phyloP scores from a whole-genome alignment of 2,888 invertebrate genomes.

The Myopa testacea region DNA sequence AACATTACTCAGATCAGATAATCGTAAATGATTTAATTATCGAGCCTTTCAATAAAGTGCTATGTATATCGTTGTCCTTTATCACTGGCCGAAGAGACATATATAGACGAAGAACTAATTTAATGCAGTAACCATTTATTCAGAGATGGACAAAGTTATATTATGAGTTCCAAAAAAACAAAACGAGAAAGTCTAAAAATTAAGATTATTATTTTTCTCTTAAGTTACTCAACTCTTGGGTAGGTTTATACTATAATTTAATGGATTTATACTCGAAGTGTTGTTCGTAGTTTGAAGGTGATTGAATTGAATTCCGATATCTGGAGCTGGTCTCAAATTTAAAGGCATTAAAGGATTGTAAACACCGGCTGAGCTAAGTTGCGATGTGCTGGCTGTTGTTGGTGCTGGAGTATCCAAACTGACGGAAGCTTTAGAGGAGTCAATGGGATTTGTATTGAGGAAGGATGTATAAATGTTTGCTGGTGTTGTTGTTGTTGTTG shows the following conservation, averaged over 20 bases:
- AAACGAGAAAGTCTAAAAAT: too few relatives aligned
- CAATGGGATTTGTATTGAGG: slow-evolving; percentile 40
- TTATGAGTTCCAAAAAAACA: background rate
- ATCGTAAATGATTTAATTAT: too few relatives aligned
- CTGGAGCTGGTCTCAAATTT: slow-evolving; percentile 56
- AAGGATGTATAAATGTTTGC: slow-evolving; percentile 45
- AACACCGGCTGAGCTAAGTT: slow-evolving; percentile 52
- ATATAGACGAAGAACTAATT: too few relatives aligned
- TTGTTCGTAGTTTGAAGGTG: slow-evolving; percentile 28
- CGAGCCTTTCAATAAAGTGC: too few relatives aligned
- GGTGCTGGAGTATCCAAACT: slow-evolving; percentile 43
- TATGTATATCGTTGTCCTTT: too few relatives aligned
- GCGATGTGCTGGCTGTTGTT: slow-evolving; percentile 25
- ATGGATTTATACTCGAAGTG: background rate
- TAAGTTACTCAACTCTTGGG: slow-evolving; percentile 35
- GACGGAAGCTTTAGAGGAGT: slow-evolving; percentile 39
- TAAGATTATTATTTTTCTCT: background rate
- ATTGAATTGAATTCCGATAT: slow-evolving; percentile 47
- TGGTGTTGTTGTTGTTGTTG: slow-evolving; percentile 8
- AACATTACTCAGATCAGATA: too few relatives aligned
- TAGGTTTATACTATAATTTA: background rate
- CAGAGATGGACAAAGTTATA: too few relatives aligned
- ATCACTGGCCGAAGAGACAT: too few relatives aligned
- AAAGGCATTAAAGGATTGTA: slow-evolving; percentile 59
- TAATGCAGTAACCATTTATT: too few relatives aligned